phyloP scores from a whole-genome alignment of 2,113 vertebrate species.

The Solea senegalensis region DNA sequence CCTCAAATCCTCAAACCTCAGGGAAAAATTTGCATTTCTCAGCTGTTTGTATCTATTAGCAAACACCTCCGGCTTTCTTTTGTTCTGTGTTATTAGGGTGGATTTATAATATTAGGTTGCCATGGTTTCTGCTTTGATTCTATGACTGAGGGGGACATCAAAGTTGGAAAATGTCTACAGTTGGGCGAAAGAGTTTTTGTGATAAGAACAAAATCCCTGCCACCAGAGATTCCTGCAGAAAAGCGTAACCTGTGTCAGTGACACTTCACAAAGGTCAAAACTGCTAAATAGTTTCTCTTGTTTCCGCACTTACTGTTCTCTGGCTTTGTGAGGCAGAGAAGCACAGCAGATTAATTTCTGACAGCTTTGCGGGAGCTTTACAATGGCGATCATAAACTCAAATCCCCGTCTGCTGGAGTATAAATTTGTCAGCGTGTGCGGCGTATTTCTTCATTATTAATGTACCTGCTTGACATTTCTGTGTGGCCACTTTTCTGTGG shows the following conservation, averaged over 20 bases:
- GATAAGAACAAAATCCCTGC: too few species aligned
- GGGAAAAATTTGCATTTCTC: neutral
- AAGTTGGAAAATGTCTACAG: too few species aligned
- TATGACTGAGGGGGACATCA: too few species aligned
- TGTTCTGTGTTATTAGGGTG: neutral
- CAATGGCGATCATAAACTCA: conserved; percentile 23
- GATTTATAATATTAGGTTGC: neutral
- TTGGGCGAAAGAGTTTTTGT: too few species aligned
- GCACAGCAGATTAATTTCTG: conserved; percentile 16
- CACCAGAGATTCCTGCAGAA: neutral
- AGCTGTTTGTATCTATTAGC: neutral
- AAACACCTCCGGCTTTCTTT: neutral
- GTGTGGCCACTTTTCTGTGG: conserved; percentile 14
- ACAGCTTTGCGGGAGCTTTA: conserved; percentile 12
- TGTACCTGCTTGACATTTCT: conserved; percentile 41
- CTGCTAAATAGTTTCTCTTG: neutral
- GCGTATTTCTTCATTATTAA: conserved; percentile 38
- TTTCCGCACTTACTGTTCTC: neutral
- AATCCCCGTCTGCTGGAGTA: conserved; percentile 11
- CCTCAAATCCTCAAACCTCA: too few species aligned
- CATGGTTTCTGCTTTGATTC: too few species aligned
- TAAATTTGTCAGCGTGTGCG: conserved; percentile 16
- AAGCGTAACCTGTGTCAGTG: neutral
- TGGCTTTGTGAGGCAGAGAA: neutral
- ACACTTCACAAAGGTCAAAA: neutral